Base-by-base conservation (phyloP, 2,113 vertebrate species). In the Semicossyphus pulcher region DNA sequence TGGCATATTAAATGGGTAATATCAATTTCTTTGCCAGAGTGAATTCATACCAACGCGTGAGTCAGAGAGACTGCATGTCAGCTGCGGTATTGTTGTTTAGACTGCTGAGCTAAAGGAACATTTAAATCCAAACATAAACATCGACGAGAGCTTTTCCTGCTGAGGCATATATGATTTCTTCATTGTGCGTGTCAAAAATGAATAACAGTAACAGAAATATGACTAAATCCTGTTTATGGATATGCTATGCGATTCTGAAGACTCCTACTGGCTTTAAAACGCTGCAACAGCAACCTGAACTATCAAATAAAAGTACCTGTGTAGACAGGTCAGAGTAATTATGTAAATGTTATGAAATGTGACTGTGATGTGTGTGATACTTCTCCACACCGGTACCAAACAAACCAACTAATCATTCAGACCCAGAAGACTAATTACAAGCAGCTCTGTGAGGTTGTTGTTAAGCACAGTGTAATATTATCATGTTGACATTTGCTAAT, bases 1-100 rank as follows among this genome's bases (percentile, higher is more conserved):
- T 76, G 31, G 85, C 72, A 77, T 68, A 78, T 72, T 58, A 62
- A 78, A 71, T 21, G 65, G 20, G 60, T 25, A 67, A 76, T 63
- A 73, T 77, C 52, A 28, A 52, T 69, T 81, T 66, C 29, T 28
- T 63, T 47, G 28, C 25, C 44, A 58, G 52, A 84, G 64, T 48
- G 20, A 78, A 86, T 77, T 63, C 28, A 53, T 57, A 73, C 42
- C 61, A 61, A 32, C 4, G 44, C 20, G 67, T 23, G 56, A 75
- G 49, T 32, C 53, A 49, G 42, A 54, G 48, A 84, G n/a, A 67
- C 15, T 57, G 67, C 73, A 73, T 23, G 20, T 82, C 61, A 84
- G 64, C 32, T 64, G 23, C 31, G 47, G n/a, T 71, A 31, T 26
- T 69, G 76, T 63, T 64, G 61, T 70, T 72, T 52, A 48, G 20